Evolutionary conservation across 2,113 vertebrate genomes (phyloP).

Genomic region (Meles meles): DNA sequence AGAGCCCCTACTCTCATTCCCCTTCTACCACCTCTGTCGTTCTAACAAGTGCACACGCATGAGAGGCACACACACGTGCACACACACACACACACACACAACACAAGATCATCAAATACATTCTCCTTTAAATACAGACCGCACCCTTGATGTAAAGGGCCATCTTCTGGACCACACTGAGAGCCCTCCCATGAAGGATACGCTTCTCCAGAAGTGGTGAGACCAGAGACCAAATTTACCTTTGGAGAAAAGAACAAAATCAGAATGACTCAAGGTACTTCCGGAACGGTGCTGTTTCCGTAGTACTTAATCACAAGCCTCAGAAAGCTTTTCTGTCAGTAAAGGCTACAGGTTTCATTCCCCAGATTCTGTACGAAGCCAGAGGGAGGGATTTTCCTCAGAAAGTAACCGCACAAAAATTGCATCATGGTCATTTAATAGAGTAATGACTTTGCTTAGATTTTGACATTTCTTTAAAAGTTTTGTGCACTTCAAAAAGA

Average conservation of each 20-base stretch:
- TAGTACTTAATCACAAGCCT: background rate
- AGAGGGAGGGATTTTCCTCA: background rate
- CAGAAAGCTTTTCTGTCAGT: background rate
- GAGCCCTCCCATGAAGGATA: background rate
- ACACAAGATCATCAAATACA: background rate
- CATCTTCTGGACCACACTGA: background rate
- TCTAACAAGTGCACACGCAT: background rate
- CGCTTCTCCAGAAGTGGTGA: background rate
- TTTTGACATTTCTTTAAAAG: slow-evolving; percentile 23
- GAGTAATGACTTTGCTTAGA: background rate
- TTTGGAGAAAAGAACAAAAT: background rate
- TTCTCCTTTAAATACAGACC: background rate
- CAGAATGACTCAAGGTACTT: background rate
- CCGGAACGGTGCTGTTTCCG: background rate
- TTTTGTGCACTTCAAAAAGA: slow-evolving; percentile 8
- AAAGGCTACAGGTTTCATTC: background rate
- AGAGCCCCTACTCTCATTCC: background rate
- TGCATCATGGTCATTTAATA: background rate
- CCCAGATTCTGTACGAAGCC: background rate
- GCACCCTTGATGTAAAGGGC: background rate
- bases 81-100: too few species aligned
- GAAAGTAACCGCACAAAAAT: background rate
- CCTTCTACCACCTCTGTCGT: background rate
- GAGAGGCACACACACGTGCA: background rate
- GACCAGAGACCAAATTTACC: background rate